Evolutionary conservation across 2,888 invertebrate species (phyloP), one percentile per base, ranked within the genome.

Genomic region (Megastigmus dorsalis): DNA sequence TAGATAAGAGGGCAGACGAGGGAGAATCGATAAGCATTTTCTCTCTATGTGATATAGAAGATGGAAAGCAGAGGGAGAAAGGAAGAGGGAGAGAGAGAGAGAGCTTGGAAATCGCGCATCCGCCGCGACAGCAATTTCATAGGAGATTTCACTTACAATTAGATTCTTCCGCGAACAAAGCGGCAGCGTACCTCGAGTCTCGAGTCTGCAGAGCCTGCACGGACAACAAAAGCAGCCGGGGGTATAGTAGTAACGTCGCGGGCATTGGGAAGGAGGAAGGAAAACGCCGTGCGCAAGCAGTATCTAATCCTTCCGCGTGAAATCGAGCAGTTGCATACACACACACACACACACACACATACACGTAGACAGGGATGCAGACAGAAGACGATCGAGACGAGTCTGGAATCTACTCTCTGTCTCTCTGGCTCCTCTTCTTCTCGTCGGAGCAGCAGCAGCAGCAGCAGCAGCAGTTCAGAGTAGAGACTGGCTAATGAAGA

Each of bases 61-160:
- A 69, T 33, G 48, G 43, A 59, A 41, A 30, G 50, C 30, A 18
- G 30, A 43, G n/a, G n/a, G n/a, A 28, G 43, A 2, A n/a, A 1
- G 41, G n/a, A n/a, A 33, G 48, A 13, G 18, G 20, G 23, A 52
- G 13, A 18, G 4, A 13, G 13, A 43, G n/a, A 48, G 26, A 20
- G 38, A 54, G 15, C 30, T 43, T 41, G 6, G 36, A 23, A 3
- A 43, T 33, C 23, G n/a, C 52, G 13, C 20, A 63, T 36, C 45
- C 33, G 68, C 48, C n/a, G 28, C 65, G 67, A 62, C 55, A 62
- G 66, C 67, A 69, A 69, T 74, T 74, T 74, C 69, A 74, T 63
- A 69, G 23, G 10, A 67, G 62, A 66, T 71, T 71, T 71, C 66
- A 62, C 66, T 66, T 52, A 23, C 75, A 71, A 75, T 75, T 75